Conservation (phyloP, 2,888 invertebrate species). For the Drosophila demipolita region DNA sequence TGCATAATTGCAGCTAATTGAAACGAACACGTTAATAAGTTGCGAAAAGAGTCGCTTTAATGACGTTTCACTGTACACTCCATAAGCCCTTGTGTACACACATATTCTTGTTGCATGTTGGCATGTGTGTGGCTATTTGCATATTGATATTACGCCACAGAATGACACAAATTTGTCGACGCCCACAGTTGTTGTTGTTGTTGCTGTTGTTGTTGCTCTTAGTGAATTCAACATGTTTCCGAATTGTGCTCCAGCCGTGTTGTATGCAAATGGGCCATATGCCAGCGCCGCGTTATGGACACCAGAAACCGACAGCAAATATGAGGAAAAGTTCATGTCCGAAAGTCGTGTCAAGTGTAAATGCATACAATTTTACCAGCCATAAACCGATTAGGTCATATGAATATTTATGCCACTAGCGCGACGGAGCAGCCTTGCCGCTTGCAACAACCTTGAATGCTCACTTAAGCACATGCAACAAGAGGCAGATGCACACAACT, state of each 20-base stretch:
- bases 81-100: background rate
- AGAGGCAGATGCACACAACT: conserved; percentile 15
- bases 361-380: conserved; percentile 55
- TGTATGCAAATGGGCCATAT: conserved; percentile 48
- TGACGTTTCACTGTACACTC: conserved; percentile 7
- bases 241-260: conserved; percentile 25
- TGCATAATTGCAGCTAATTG: conserved; percentile 64
- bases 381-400: conserved; percentile 74
- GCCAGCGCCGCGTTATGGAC: conserved; percentile 14
- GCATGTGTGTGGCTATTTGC: conserved; percentile 22
- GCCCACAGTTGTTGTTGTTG: background rate
- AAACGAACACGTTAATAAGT: conserved; percentile 54
- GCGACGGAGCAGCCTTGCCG: conserved; percentile 17
- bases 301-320: conserved; percentile 11
- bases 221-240: conserved; percentile 21
- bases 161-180: conserved; percentile 27
- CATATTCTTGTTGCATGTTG: background rate
- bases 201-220: background rate
- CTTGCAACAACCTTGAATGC: conserved; percentile 24
- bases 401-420: conserved; percentile 71
- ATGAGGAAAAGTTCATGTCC: conserved; percentile 46
- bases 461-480: conserved; percentile 54
- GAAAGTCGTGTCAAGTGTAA: conserved; percentile 60
- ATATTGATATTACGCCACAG: conserved; percentile 31
- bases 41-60: conserved; percentile 14